phyloP scores from a whole-genome alignment of 2,113 vertebrate genomes.

The Oenanthe oenanthe region DNA sequence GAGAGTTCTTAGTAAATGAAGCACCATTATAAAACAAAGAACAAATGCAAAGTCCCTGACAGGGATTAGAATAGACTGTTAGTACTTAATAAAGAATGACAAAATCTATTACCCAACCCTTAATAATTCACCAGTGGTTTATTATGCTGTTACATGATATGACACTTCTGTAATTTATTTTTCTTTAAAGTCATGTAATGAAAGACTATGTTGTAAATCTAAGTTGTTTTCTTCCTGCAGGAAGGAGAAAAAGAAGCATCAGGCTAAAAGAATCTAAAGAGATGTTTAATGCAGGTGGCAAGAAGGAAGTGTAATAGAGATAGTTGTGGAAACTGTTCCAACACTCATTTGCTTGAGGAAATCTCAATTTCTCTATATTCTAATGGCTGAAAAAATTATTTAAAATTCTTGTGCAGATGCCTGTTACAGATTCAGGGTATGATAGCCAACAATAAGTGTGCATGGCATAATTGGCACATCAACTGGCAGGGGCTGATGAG shows the following conservation, averaged over 20 bases:
- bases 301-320: neutral
- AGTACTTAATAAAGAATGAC: neutral
- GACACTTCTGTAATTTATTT: conserved; percentile 20
- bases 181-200: conserved; percentile 5
- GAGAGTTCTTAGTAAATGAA: neutral
- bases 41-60: neutral
- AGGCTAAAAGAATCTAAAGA: neutral
- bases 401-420: neutral
- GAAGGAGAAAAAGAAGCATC: neutral
- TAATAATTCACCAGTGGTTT: conserved; percentile 25
- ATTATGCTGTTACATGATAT: neutral
- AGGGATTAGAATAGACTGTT: neutral
- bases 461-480: neutral
- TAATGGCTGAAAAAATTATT: neutral
- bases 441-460: neutral
- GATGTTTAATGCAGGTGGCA: neutral
- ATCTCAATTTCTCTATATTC: neutral
- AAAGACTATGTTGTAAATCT: neutral
- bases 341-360: neutral
- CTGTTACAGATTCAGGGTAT: neutral
- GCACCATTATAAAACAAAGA: neutral
- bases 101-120: neutral
- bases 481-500: neutral
- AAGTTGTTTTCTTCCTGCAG: neutral
- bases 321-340: neutral